Evolutionary conservation across 2,888 invertebrate genomes (phyloP).

Genomic region (Endomychus coccineus): DNA sequence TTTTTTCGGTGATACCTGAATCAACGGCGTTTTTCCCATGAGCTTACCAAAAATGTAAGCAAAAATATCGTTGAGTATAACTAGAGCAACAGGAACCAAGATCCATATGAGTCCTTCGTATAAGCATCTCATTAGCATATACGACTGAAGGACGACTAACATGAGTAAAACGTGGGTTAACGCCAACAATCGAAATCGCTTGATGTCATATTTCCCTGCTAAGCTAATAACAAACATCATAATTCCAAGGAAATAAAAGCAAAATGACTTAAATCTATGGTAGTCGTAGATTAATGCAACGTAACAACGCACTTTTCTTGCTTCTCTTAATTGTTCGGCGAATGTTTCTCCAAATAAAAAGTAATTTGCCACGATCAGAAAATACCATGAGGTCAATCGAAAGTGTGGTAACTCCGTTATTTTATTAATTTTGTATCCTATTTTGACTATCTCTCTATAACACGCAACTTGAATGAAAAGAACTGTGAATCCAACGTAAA

Average conservation of each 20-base stretch:
- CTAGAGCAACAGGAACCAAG: slow-evolving; percentile 95
- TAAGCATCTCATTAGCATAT: slow-evolving; percentile 94
- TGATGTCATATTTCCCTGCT: slow-evolving; percentile 93
- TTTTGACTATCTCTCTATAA: slow-evolving; percentile 97
- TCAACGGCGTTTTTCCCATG: slow-evolving; percentile 96
- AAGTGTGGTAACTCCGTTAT: slow-evolving; percentile 71
- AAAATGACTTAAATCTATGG: slow-evolving; percentile 94
- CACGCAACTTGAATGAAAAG: slow-evolving; percentile 96
- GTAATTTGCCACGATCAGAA: slow-evolving; percentile 93
- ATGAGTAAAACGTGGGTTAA: slow-evolving; percentile 98
- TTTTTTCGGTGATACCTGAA: slow-evolving; percentile 97
- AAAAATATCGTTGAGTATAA: slow-evolving; percentile 98
- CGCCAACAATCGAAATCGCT: slow-evolving; percentile 96
- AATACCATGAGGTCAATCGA: slow-evolving; percentile 95
- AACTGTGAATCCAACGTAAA: slow-evolving; percentile 89
- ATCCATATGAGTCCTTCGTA: slow-evolving; percentile 93
- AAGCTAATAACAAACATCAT: slow-evolving; percentile 95
- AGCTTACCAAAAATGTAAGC: slow-evolving; percentile 99
- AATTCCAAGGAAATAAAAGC: slow-evolving; percentile 90
- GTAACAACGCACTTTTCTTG: slow-evolving; percentile 55
- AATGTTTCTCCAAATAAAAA: slow-evolving; percentile 98
- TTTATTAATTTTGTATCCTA: slow-evolving; percentile 93
- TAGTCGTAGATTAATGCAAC: slow-evolving; percentile 86
- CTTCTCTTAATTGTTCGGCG: slow-evolving; percentile 76
- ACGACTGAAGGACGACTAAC: slow-evolving; percentile 94